Evolutionary conservation across 2,113 vertebrate species (phyloP).

Genomic region (Eubucco bourcierii): DNA sequence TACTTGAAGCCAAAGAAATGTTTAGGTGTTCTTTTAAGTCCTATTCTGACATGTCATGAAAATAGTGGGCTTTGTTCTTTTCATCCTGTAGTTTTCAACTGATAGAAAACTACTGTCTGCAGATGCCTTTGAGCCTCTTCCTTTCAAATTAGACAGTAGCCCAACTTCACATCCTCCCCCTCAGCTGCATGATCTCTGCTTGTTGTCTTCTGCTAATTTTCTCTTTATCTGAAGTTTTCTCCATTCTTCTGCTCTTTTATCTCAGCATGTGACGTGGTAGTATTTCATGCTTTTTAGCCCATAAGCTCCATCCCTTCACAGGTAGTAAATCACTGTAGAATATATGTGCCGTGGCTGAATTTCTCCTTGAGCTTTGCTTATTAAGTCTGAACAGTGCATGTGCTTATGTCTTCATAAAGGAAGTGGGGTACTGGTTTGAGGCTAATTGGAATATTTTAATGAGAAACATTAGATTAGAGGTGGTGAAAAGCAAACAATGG

Average conservation of each 20-base stretch:
- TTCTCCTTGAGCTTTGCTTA: neutral
- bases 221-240: neutral
- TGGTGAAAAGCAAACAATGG: no score
- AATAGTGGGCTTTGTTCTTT: neutral
- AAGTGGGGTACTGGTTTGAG: neutral
- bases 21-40: neutral
- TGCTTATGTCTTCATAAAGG: neutral
- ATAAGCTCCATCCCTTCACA: neutral
- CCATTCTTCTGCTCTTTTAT: neutral
- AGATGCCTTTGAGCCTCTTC: neutral
- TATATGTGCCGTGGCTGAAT: rapidly evolving
- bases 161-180: neutral
- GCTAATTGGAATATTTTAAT: no score
- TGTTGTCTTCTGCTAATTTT: constrained; percentile 16
- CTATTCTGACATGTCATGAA: neutral
- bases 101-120: neutral
- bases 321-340: neutral
- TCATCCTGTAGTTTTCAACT: neutral
- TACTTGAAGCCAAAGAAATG: neutral
- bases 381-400: neutral
- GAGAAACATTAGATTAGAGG: no score
- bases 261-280: neutral
- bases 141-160: neutral
- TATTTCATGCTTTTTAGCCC: neutral
- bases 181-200: neutral